phyloP scores from a whole-genome alignment of 1,140 invertebrate species.

The Hormaphis cornu region DNA sequence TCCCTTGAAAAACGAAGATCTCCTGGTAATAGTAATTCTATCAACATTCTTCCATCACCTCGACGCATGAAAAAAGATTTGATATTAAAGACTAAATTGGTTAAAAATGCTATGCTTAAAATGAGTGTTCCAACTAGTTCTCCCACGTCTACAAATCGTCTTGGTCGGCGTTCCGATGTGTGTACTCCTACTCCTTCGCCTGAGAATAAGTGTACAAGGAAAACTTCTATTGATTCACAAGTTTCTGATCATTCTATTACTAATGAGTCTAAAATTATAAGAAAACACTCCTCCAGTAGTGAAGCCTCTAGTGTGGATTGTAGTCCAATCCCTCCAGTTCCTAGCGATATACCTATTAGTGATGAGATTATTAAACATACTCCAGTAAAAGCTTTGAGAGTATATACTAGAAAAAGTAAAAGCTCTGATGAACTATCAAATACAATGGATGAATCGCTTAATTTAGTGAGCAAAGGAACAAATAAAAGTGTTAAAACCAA shows the following conservation, averaged over 20 bases:
- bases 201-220: constrained; percentile 24
- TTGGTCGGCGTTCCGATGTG: constrained; percentile 6
- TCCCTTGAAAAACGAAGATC: constrained; percentile 52
- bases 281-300: constrained; percentile 64
- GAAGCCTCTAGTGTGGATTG: constrained; percentile 64
- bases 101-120: constrained; percentile 50
- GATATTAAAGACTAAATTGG: constrained; percentile 42
- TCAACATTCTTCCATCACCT: constrained; percentile 39
- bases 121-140: constrained; percentile 38
- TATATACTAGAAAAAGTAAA: constrained; percentile 27
- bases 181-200: constrained; percentile 7
- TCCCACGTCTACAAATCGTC: neutral
- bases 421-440: neutral
- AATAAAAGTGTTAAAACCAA: constrained; percentile 4
- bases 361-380: neutral
- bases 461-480: neutral
- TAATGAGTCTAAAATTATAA: constrained; percentile 67
- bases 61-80: constrained; percentile 39
- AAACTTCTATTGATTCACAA: constrained; percentile 36
- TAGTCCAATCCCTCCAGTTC: constrained; percentile 41
- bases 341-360: neutral
- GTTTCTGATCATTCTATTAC: constrained; percentile 37
- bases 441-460: neutral
- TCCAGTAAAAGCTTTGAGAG: constrained; percentile 12
- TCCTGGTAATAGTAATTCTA: constrained; percentile 34